Conservation (phyloP, 2,797 vertebrate genomes). For the Lophotriccus pileatus region DNA sequence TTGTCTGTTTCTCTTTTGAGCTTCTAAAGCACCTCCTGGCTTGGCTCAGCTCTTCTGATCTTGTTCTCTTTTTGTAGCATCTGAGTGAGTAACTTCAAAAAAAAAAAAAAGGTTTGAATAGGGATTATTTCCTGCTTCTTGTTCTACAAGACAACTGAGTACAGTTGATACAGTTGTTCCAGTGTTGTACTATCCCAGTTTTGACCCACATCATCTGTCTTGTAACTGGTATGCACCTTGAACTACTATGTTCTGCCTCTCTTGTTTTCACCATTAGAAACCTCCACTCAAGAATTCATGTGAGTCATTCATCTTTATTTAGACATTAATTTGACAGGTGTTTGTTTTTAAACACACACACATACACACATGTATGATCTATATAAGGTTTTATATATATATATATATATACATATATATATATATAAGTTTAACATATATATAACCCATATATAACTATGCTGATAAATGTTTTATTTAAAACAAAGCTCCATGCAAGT, state of each 20-base stretch:
- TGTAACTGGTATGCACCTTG: background rate
- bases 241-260: background rate
- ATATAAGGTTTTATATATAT: background rate
- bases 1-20: background rate
- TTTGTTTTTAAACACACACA: background rate
- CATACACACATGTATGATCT: background rate
- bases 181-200: background rate
- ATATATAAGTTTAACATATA: background rate
- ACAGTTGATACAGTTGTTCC: background rate
- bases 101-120: background rate
- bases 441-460: background rate
- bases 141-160: background rate
- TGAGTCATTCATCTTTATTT: background rate
- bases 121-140: background rate
- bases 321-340: background rate
- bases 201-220: rapidly evolving
- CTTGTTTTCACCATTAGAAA: background rate
- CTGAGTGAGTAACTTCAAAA: background rate
- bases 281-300: background rate
- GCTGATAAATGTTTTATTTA: background rate
- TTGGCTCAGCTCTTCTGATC: background rate
- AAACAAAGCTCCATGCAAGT: background rate
- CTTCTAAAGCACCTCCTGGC: background rate
- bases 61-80: background rate
- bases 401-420: background rate